Evolutionary conservation across 2,888 invertebrate species (phyloP).

Genomic region (Steinernema carpocapsae): DNA sequence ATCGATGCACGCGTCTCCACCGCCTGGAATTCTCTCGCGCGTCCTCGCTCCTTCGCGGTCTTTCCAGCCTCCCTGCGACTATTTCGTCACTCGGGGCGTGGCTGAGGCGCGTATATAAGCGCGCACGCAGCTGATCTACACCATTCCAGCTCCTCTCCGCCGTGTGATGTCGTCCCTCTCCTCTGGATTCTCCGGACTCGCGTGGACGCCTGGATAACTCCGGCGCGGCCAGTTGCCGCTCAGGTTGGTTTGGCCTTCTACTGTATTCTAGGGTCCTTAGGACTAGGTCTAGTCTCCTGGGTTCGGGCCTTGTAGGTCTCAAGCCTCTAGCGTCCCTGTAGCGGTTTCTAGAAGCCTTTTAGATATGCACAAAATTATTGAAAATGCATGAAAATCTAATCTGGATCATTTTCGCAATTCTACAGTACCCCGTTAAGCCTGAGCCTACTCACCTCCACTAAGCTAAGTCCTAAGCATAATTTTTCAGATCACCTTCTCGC

Average conservation of each 20-base stretch:
- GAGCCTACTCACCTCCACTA: no score
- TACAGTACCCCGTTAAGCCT: no score
- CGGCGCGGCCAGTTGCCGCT: background rate
- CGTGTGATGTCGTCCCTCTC: background rate
- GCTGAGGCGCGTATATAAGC: background rate
- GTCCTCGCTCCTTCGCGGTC: background rate
- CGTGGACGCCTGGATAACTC: background rate
- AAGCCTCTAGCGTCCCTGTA: no score
- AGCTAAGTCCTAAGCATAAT: no score
- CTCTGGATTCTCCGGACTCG: background rate
- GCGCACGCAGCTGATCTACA: background rate
- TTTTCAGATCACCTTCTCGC: no score
- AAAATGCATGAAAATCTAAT: no score
- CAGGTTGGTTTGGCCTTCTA: slow-evolving; percentile 10
- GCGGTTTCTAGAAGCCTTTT: no score
- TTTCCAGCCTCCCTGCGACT: background rate
- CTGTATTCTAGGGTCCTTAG: no score
- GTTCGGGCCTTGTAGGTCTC: no score
- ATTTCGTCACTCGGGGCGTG: background rate
- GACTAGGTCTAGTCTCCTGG: no score
- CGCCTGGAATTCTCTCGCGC: background rate
- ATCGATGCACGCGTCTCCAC: background rate
- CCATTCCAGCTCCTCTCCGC: background rate
- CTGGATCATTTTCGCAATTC: no score
- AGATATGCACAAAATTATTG: no score